Evolutionary conservation across 2,888 invertebrate genomes (phyloP), one percentile per base, ranked within the genome.

Genomic region (Pristionchus mayeri): DNA sequence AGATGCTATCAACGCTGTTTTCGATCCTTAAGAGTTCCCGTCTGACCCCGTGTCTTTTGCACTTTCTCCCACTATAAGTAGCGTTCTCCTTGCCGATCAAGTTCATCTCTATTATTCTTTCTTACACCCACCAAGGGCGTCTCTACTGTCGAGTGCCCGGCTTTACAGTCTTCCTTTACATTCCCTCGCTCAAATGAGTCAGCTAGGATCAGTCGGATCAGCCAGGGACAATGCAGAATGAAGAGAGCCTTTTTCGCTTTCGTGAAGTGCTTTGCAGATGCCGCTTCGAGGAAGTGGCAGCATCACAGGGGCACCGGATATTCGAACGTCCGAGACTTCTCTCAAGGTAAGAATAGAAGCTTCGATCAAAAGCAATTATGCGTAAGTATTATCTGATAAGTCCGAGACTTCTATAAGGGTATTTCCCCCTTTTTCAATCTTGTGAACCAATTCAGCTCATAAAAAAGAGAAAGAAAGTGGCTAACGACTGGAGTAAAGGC

Each of bases 241-340:
- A 9, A 44, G 44, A 13, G 44, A 44, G 13, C 44, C 44, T 44
- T 13, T 44, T 44, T 44, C 13, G 7, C 13, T 44, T 44, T 13
- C 44, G 6, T 13, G 13, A 9, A 9, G 7, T 13, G 6, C 44
- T 4, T 30, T 54, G 9, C 16, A 54, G 80, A 80, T 80, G 80
- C 80, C 80, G 3, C 40, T 80, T 16, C 54, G 57, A 4, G 80
- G 80, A 3, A 80, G 80, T 57, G 80, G 80, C 30, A 80, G 80
- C 27, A 80, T 80, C 57, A 57, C 80, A 16, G 80, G 80, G 2
- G 54, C 57, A 4, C 80, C 80, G 18, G 80, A 80, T 24, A 80
- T 80, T 44, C 54, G 80, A n/a, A 21, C 34, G 6, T 54, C 80
- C 3, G 80, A 80, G 9, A 40, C 57, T 6, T 57, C 54, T 16